phyloP scores from a whole-genome alignment of 2,113 vertebrate genomes.

The Zapus hudsonius region DNA sequence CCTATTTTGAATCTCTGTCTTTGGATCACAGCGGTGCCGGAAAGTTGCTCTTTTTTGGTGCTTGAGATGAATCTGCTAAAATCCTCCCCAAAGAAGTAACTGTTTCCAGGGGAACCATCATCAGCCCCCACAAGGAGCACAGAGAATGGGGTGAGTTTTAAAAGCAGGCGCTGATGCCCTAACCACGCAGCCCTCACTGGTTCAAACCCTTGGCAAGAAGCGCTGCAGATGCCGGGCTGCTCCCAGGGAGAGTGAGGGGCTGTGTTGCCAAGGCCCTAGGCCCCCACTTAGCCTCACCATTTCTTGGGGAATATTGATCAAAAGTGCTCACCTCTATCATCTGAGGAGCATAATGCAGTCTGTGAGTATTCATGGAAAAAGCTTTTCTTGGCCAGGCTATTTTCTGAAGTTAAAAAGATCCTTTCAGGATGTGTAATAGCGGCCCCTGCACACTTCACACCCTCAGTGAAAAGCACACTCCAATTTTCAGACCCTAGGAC shows the following conservation, averaged over 20 bases:
- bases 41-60: neutral
- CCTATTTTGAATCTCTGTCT: neutral
- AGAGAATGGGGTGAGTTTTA: neutral
- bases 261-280: neutral
- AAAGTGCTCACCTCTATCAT: constrained; percentile 46
- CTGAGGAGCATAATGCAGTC: constrained; percentile 34
- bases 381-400: constrained; percentile 54
- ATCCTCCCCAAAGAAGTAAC: neutral
- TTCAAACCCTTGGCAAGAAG: neutral
- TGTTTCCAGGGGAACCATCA: neutral
- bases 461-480: constrained; percentile 48
- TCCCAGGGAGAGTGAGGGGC: neutral
- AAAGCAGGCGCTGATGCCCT: neutral
- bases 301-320: constrained; percentile 61
- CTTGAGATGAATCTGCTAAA: neutral
- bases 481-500: constrained; percentile 47
- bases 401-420: constrained; percentile 66
- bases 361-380: constrained; percentile 44
- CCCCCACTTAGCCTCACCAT: constrained; percentile 41
- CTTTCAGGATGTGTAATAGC: constrained; percentile 55
- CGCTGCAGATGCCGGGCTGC: neutral
- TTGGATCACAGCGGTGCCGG: neutral
- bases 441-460: constrained; percentile 59
- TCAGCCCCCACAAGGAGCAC: neutral
- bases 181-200: neutral